Base-by-base conservation (phyloP, 2,888 invertebrate species). In the Pyrochroa serraticornis region DNA sequence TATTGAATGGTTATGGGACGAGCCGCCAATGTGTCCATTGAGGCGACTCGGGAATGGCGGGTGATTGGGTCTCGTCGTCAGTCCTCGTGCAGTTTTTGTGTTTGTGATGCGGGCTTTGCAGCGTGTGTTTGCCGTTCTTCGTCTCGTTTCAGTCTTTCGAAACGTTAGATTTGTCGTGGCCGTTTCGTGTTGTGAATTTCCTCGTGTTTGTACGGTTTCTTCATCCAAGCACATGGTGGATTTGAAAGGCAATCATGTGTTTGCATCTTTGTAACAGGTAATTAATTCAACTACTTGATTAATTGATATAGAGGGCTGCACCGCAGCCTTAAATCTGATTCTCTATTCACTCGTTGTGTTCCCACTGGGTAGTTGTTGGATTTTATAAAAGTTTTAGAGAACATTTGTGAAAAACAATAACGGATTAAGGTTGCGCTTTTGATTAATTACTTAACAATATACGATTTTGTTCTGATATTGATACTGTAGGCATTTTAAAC, bases 1-100 rank as follows among this genome's bases (percentile, higher is more conserved):
- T 2, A 22, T 22, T 22, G 22, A 22, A 2, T 22, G 22, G 22
- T 22, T 22, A 7, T 30, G 32, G 9, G 43, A 57, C 49, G 53
- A 53, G 51, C 62, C 52, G 58, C 48, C 68, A 65, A 63, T 65
- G 63, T 55, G 61, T 55, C 65, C 63, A 55, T 64, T 59, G 65
- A 62, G 58, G 60, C 56, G 65, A 56, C 54, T 47, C 43, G 31
- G 30, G 36, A 36, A 44, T 22, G 46, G 80, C 80, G 80, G 80
- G 75, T 79, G 55, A 43, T 50, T 48, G 42, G 79, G 78, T 76
- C 78, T 56, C 60, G 63, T 68, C 65, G 66, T 69, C 65, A 2
- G 3, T 22, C 22, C 22, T 22, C 22, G 22, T 22, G 22, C 22
- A 22, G 22, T 73, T 71, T 71, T 73, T 75, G 71, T 71, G 61